These are phyloP conservation scores for Onthophagus sagittarius DNA, from an alignment of 2,888 invertebrate genomes.

Conservation along the genomic window DNA sequence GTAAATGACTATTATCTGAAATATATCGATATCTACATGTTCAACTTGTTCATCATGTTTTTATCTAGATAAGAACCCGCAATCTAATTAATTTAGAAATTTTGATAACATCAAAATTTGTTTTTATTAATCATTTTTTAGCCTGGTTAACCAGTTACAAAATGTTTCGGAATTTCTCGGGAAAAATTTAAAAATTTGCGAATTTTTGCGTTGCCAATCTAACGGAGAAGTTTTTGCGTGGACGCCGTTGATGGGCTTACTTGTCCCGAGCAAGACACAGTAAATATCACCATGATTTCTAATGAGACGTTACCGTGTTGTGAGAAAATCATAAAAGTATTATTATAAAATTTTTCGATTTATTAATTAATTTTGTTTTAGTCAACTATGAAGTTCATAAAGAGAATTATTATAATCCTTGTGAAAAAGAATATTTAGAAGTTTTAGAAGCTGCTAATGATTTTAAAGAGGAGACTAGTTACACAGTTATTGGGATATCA, in stretches of 20 bases:
- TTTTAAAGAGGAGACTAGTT: slow-evolving; percentile 35
- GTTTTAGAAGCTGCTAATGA: slow-evolving; percentile 39
- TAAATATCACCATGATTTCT: slow-evolving; percentile 40
- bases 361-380: slow-evolving; percentile 26
- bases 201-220: slow-evolving; percentile 56
- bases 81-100: not conserved
- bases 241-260: slow-evolving; percentile 54
- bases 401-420: slow-evolving; percentile 45
- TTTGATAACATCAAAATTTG: not conserved
- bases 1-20: not conserved
- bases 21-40: not conserved
- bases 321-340: slow-evolving; percentile 35
- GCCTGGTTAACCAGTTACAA: slow-evolving; percentile 58
- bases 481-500: slow-evolving; percentile 38
- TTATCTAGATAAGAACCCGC: not conserved
- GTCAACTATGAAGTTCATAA: slow-evolving; percentile 45
- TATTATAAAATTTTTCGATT: not conserved
- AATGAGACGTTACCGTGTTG: slow-evolving; percentile 45
- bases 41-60: not conserved
- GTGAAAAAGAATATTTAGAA: slow-evolving; percentile 43
- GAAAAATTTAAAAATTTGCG: slow-evolving; percentile 40
- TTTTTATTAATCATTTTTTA: slow-evolving; percentile 37
- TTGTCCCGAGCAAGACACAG: slow-evolving; percentile 33
- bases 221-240: slow-evolving; percentile 69
- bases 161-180: slow-evolving; percentile 49